Evolutionary conservation across 2,888 invertebrate species (phyloP), one percentile per base, ranked within the genome.

Genomic region (Drosophila vallismaia): DNA sequence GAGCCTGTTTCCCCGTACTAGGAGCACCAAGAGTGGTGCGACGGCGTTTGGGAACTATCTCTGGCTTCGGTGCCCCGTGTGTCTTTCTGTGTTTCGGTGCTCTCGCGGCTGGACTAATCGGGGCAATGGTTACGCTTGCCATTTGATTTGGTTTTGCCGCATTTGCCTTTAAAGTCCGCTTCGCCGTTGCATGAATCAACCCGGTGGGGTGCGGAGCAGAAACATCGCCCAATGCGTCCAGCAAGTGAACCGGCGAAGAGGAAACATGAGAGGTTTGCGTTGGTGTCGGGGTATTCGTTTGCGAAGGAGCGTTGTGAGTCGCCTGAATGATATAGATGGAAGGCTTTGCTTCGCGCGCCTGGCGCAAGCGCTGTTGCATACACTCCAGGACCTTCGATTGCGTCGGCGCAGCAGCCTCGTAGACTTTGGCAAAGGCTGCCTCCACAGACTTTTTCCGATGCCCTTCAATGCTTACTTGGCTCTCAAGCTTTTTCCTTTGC

Each of bases 261-360:
- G 52, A 29, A 4, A 42, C n/a, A 5, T 7, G 40, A 14, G 40
- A 14, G 6, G 24, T 45, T 6, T 19, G 28, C 14, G 45, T 36
- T 3, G 29, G 36, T 2, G 44, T n/a, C 14, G 38, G 36, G 3
- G 66, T 8, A 6, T 3, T 28, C 6, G 38, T 4, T 2, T 29
- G 67, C 9, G 45, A 14, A 4, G 57, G 29, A 24, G 69, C 57
- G 52, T 75, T 86, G 19, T 71, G 71, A 46, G 82, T 63, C 1
- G 89, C 73, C 59, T 91, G 75, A 5, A 91, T 86, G 60, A 91
- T 91, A 58, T 81, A 91, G 42, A 91, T 91, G 38, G 86, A 85
- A 0, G 91, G 91, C 54, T 90, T 88, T 3, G 81, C 63, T 67
- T 89, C 83, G 8, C 91, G 90, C 14, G 90, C 83, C 49, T 83